Percentiles rank a stretch among this genome's conserved stretches.
phyloP scores from a whole-genome alignment of 1,140 invertebrate genomes.

The Rhizoglyphus robini region DNA sequence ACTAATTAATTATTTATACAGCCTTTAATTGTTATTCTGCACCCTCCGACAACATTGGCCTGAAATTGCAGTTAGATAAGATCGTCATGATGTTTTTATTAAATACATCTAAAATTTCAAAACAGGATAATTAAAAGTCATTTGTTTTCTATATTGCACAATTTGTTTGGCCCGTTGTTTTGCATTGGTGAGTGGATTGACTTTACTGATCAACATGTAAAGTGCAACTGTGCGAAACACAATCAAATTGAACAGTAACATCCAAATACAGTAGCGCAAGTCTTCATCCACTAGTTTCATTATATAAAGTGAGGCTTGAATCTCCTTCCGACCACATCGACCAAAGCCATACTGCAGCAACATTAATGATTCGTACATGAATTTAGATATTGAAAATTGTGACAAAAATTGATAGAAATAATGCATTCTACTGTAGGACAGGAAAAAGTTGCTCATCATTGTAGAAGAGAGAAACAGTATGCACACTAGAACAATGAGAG shows the following conservation, averaged over 20 bases:
- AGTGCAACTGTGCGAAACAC: constrained; percentile 3
- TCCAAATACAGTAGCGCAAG: neutral
- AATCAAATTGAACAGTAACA: constrained; percentile 2
- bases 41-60: no score
- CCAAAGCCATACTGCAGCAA: constrained; percentile 16
- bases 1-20: no score
- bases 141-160: no score
- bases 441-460: constrained; percentile 1
- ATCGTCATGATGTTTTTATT: no score
- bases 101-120: no score
- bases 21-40: no score
- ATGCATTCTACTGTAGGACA: neutral
- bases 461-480: no score
- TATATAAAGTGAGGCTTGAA: neutral
- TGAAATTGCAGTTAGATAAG: no score
- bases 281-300: neutral
- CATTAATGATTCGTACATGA: neutral
- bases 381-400: neutral
- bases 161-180: no score
- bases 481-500: neutral
- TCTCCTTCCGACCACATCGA: constrained; percentile 7
- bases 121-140: no score
- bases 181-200: no score
- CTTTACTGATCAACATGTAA: no score
- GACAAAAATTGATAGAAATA: constrained; percentile 2